phyloP scores from a whole-genome alignment of 2,888 invertebrate genomes.

The Cordylochernes scorpioides region DNA sequence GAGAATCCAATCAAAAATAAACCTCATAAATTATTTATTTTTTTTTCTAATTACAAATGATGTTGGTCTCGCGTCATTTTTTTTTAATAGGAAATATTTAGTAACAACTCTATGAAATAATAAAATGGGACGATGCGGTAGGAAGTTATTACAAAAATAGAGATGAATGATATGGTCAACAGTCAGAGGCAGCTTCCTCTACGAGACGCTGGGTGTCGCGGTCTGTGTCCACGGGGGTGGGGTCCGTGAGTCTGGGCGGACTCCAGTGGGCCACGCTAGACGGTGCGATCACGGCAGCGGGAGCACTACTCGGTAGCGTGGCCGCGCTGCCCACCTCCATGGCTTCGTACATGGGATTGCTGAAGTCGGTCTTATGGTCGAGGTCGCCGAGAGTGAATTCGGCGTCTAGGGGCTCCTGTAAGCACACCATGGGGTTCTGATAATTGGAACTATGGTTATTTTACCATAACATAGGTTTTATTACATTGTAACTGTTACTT shows the following conservation, averaged over 20 bases:
- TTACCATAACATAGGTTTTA: not conserved
- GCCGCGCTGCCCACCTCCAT: constrained; percentile 19
- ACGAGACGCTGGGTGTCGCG: constrained; percentile 73
- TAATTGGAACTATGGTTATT: not conserved
- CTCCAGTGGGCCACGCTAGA: constrained; percentile 52
- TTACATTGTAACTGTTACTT: too few species aligned
- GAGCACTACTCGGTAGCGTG: constrained; percentile 5
- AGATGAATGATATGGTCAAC: too few species aligned
- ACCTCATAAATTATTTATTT: too few species aligned
- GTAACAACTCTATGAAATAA: too few species aligned
- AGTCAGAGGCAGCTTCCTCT: constrained; percentile 38
- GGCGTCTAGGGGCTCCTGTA: constrained; percentile 37
- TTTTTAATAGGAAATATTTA: too few species aligned
- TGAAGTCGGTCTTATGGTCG: constrained; percentile 45
- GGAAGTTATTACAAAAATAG: too few species aligned
- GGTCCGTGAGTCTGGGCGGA: constrained; percentile 49
- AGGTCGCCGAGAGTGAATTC: constrained; percentile 52
- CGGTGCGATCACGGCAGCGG: constrained; percentile 44
- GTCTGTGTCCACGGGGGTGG: constrained; percentile 51
- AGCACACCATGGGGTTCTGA: constrained; percentile 4
- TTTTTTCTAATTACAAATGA: too few species aligned
- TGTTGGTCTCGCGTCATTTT: too few species aligned
- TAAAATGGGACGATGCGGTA: too few species aligned
- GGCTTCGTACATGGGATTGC: constrained; percentile 93
- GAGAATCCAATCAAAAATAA: too few species aligned